phyloP scores from a whole-genome alignment of 2,797 vertebrate species.

The Sparidentex hasta region DNA sequence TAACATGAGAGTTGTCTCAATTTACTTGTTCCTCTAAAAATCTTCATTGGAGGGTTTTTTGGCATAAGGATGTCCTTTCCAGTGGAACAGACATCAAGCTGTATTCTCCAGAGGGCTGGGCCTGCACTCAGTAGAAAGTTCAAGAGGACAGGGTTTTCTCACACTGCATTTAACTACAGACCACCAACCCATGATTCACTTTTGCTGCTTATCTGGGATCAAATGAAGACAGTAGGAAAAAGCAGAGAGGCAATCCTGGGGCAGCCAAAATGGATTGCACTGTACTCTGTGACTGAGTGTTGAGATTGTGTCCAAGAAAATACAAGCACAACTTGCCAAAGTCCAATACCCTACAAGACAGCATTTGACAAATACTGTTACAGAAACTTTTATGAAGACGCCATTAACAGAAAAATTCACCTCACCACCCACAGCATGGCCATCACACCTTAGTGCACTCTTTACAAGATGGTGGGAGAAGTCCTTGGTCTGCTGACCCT shows the following conservation, averaged over 20 bases:
- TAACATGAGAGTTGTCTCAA: slow-evolving; percentile 29
- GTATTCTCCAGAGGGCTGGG: slow-evolving; percentile 47
- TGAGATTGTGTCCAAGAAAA: background rate
- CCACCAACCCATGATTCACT: slow-evolving; percentile 25
- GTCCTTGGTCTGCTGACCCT: background rate
- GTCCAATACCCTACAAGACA: background rate
- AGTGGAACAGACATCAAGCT: slow-evolving; percentile 54
- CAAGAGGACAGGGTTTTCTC: slow-evolving; percentile 74
- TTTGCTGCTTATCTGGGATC: slow-evolving; percentile 13
- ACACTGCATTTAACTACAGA: slow-evolving; percentile 46
- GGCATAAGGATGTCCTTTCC: slow-evolving; percentile 44
- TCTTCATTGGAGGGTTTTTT: slow-evolving; percentile 25
- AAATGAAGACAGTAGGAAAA: slow-evolving; percentile 10
- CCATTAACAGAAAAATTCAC: no score
- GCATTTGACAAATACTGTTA: background rate
- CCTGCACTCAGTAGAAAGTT: slow-evolving; percentile 55
- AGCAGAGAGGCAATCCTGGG: slow-evolving; percentile 2
- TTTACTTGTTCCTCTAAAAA: slow-evolving; percentile 26
- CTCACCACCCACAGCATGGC: background rate
- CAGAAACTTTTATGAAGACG: background rate
- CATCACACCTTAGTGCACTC: slow-evolving; percentile 5
- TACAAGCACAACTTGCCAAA: background rate
- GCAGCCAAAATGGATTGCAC: slow-evolving; percentile 2
- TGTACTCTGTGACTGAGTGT: background rate
- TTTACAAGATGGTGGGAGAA: slow-evolving; percentile 13